phyloP scores from a whole-genome alignment of 1,140 invertebrate genomes.

The Nilaparvata lugens region DNA sequence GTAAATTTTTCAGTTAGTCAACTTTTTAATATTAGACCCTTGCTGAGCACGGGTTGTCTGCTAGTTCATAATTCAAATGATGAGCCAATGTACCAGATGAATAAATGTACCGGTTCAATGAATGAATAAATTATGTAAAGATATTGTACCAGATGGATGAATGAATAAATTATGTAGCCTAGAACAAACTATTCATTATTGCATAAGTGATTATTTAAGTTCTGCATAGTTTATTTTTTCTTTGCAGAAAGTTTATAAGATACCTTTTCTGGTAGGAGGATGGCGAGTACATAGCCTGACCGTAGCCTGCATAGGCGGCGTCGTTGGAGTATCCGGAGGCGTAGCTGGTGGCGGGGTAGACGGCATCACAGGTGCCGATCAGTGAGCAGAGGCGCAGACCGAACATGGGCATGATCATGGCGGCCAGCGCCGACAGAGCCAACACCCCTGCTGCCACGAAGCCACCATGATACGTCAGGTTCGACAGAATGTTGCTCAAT shows the following conservation, averaged over 20 bases:
- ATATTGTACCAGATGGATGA: too few relatives aligned
- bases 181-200: too few relatives aligned
- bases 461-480: slow-evolving; percentile 17
- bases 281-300: slow-evolving; percentile 15
- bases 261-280: slow-evolving; percentile 23
- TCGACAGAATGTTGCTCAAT: slow-evolving; percentile 5
- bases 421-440: slow-evolving; percentile 16
- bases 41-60: too few relatives aligned
- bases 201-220: too few relatives aligned
- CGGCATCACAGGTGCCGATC: slow-evolving; percentile 22
- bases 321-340: slow-evolving; percentile 10
- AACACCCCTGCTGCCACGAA: slow-evolving; percentile 16
- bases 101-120: too few relatives aligned
- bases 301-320: not conserved
- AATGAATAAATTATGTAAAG: too few relatives aligned
- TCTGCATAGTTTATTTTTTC: not conserved
- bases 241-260: not conserved
- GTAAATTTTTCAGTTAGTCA: too few relatives aligned
- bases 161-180: too few relatives aligned
- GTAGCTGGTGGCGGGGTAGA: not conserved
- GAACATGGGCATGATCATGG: slow-evolving; percentile 22
- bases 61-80: too few relatives aligned
- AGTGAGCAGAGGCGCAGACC: slow-evolving; percentile 22
- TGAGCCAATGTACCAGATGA: too few relatives aligned
- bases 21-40: too few relatives aligned